phyloP scores from a whole-genome alignment of 1,140 invertebrate species.

The Oryzaephilus surinamensis region DNA sequence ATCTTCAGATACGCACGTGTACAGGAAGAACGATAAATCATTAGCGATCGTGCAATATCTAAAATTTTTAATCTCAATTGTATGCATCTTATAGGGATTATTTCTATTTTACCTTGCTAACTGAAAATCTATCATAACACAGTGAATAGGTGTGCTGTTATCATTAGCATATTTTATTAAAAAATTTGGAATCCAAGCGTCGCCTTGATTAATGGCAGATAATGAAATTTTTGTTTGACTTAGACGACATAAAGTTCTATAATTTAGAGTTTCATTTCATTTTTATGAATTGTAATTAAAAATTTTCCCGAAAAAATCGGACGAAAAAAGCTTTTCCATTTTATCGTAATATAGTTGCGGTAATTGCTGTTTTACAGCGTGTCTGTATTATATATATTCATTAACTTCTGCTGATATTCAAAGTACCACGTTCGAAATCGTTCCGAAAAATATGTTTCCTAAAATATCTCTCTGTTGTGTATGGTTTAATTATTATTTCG shows the following conservation, averaged over 20 bases:
- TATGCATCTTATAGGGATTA: not conserved
- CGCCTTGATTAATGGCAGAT: slow-evolving; percentile 53
- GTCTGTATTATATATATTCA: slow-evolving; percentile 45
- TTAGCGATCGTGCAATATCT: slow-evolving; percentile 37
- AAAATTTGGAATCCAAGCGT: slow-evolving; percentile 64
- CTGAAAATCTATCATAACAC: slow-evolving; percentile 59
- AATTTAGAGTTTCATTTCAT: no score
- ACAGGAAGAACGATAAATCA: slow-evolving; percentile 44
- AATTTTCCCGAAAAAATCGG: slow-evolving; percentile 35
- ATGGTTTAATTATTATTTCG: slow-evolving; percentile 1
- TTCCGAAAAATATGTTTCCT: slow-evolving; percentile 48
- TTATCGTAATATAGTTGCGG: slow-evolving; percentile 46
- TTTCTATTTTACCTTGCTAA: slow-evolving; percentile 41
- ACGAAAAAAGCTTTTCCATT: slow-evolving; percentile 41
- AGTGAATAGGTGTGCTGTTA: slow-evolving; percentile 37
- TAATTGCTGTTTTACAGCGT: slow-evolving; percentile 52
- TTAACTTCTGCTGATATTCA: slow-evolving; percentile 39
- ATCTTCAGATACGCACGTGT: slow-evolving; percentile 38
- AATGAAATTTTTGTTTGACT: slow-evolving; percentile 23
- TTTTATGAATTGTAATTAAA: no score
- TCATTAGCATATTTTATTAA: slow-evolving; percentile 41
- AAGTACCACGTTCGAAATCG: slow-evolving; percentile 50
- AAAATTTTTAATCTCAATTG: slow-evolving; percentile 5
- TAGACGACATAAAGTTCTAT: no score
- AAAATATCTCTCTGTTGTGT: slow-evolving; percentile 16